Base-by-base conservation (phyloP, 1,140 invertebrate genomes). In the Dinothrombium tinctorium region DNA sequence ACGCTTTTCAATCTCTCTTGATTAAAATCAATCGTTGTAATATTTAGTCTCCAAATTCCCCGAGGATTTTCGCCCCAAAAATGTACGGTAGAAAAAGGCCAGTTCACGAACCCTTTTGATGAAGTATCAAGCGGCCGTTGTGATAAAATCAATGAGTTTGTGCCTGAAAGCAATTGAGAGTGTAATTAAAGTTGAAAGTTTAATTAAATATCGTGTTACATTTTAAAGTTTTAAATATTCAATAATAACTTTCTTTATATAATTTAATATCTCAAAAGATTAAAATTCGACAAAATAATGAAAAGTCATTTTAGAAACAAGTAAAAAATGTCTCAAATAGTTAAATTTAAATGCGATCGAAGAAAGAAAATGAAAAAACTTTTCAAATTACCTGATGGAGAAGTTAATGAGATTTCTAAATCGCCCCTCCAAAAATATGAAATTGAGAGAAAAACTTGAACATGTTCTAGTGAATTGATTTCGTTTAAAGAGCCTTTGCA, bases 51-150 rank as follows among this genome's bases (percentile, higher is more conserved):
- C 84, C 84, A 90, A 15, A 59, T 54, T 2, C 80, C 82, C 14
- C 53, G 51, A 3, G 80, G 72, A 50, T 70, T 59, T 59, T 94
- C 87, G 8, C 80, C 83, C 86, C 86, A 94, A 5, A 74, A 78
- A 33, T 81, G 81, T 0, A 90, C 76, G 0, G 79, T 79, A 65
- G 82, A 78, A 54, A 94, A 79, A 31, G 70, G 74, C 78, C 86
- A 94, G 44, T 74, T 68, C 3, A 62, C 56, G 53, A 87, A 83
- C 9, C 80, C 82, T 7, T 66, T 60, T 1, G 55, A 50, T 8
- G 74, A 75, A 26, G 61, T 55, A 56, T 94, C 87, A 29, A 68
- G 55, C 23, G 65, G 64, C 48, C 84, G 61, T 7, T 66, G 57
- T 44, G 68, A 71, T 35, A 92, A 55, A 25, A 90, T 53, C 50